Evolutionary conservation across 1,140 invertebrate genomes (phyloP), one percentile per base, ranked within the genome.

Genomic region (Drosophila serrata): DNA sequence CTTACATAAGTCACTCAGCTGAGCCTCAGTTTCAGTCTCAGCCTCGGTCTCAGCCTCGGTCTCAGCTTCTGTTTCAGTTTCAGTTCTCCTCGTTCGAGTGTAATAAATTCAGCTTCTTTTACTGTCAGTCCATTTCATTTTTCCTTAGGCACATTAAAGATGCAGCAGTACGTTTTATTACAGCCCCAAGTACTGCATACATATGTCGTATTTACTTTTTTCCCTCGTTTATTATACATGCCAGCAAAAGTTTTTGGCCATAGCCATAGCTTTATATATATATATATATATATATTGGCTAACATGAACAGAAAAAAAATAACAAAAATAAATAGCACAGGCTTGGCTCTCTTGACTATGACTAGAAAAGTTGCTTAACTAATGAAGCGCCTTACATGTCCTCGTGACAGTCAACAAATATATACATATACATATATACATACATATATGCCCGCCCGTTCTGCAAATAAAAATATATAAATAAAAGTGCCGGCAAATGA

Each of bases 71-170:
- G 19, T 42, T 3, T 13, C 17, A 2, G 43, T 27, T n/a, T 17
- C 24, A 3, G 46, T 31, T 1, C 27, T 17, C 46, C 12, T 8
- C 13, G 33, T 40, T 33, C 33, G 33, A 17, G 61, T 61, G 40
- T 64, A 64, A 64, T 64, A 64, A 64, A 64, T 64, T 64, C 61
- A 61, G 37, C 61, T 64, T 59, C 61, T 67, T 49, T 43, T 35
- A 63, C 63, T 65, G 63, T 65, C 63, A 65, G 63, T 63, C 63
- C 63, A 65, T 65, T 65, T 65, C 57, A 60, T 64, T 65, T 65
- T 43, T 45, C 40, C 40, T 62, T 29, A n/a, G 61, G 45, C 62
- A 19, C 65, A 69, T 69, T 69, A 69, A 69, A 69, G 65, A 67
- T 69, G 35, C 65, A 69, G 65, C 65, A 69, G 65, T 55, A 67